A percentile compares a stretch with the other conserved stretches of the same genome.
phyloP scores from a whole-genome alignment of 2,888 invertebrate genomes.

The Drosophila anomalata region DNA sequence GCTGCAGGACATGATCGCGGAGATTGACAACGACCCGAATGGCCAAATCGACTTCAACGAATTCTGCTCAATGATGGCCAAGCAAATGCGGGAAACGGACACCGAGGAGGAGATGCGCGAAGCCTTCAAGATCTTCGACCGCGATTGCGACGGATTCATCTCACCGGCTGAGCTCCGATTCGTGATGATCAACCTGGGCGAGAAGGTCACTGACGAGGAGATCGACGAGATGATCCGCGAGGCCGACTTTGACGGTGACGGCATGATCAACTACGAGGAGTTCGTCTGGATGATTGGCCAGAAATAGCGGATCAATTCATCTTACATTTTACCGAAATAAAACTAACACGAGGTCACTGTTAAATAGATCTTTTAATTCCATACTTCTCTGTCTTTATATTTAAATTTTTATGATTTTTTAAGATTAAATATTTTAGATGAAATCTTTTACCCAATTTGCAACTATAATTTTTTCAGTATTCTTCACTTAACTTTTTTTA shows the following conservation, averaged over 20 bases:
- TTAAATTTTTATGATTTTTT: background rate
- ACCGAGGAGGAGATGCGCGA: slow-evolving; percentile 97
- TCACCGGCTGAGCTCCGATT: slow-evolving; percentile 98
- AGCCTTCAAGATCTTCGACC: slow-evolving; percentile 89
- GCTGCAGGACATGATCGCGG: slow-evolving; percentile 99
- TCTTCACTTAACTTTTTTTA: slow-evolving; percentile 10
- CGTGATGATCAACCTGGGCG: slow-evolving; percentile 99
- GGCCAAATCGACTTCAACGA: slow-evolving; percentile 99
- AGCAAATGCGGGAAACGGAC: slow-evolving; percentile 99
- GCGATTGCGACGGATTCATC: slow-evolving; percentile 99
- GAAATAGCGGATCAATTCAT: slow-evolving; percentile 88
- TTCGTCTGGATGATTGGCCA: slow-evolving; percentile 99
- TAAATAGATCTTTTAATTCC: background rate
- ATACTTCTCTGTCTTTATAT: too few relatives aligned
- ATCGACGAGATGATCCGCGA: slow-evolving; percentile 99
- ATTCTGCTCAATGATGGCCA: slow-evolving; percentile 99
- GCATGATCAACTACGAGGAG: slow-evolving; percentile 91
- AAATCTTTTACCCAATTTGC: slow-evolving; percentile 2
- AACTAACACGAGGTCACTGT: slow-evolving; percentile 5
- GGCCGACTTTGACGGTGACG: slow-evolving; percentile 99
- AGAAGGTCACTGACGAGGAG: slow-evolving; percentile 99
- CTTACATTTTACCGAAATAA: slow-evolving; percentile 6
- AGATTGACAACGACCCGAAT: slow-evolving; percentile 90
- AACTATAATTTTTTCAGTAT: slow-evolving; percentile 1
- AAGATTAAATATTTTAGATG: background rate